Evolutionary conservation across 2,888 invertebrate genomes (phyloP).

Genomic region (Nasonia oneida): DNA sequence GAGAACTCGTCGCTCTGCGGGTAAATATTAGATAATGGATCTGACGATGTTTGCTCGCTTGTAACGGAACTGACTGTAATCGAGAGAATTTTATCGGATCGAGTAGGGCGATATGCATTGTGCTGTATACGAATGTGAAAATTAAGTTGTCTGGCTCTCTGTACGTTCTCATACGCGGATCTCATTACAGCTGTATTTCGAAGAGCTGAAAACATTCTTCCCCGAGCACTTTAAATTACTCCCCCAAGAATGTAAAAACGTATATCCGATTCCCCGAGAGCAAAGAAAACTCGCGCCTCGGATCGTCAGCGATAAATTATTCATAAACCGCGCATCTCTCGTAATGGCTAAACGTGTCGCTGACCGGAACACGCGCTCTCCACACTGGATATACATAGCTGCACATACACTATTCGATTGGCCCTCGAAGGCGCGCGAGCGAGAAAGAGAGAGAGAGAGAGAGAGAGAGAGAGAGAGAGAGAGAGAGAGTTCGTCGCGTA

Average conservation of each 20-base stretch:
- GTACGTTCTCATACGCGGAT: background rate
- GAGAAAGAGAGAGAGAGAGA: no score
- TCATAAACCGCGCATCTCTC: background rate
- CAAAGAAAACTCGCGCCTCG: background rate
- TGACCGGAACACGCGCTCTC: background rate
- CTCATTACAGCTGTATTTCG: background rate
- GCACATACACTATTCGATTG: constrained; percentile 28
- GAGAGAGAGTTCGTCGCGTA: background rate
- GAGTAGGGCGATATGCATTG: no score
- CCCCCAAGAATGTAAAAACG: background rate
- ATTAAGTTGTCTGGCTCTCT: background rate
- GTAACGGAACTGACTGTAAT: no score
- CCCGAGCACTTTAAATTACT: background rate
- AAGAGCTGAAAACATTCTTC: background rate
- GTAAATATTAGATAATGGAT: constrained; percentile 11
- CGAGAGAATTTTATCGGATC: no score
- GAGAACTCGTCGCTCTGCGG: background rate
- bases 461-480: background rate
- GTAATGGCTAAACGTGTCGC: background rate
- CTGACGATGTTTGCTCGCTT: background rate
- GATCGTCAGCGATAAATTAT: constrained; percentile 12
- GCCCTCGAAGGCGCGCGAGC: background rate
- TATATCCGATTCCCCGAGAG: background rate
- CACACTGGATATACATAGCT: background rate
- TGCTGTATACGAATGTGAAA: background rate